A percentile compares a stretch with the other conserved stretches of the same genome.
Conservation (phyloP, 2,797 vertebrate genomes). For the Glossophaga mutica region DNA sequence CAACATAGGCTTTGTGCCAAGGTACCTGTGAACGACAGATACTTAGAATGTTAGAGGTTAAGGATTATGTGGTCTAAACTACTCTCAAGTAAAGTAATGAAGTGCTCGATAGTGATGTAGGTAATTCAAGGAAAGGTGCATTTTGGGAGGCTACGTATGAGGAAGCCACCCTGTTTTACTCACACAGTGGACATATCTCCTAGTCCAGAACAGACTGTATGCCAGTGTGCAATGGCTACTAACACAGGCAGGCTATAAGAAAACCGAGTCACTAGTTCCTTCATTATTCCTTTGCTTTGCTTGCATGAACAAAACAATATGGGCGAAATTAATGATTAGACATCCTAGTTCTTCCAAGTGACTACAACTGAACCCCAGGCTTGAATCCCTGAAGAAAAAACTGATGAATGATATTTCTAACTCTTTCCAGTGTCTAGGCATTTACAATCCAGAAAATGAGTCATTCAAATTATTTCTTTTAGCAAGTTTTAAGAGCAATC, state of each 20-base stretch:
- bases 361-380: not conserved
- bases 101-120: not conserved
- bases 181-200: not conserved
- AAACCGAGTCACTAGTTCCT: not conserved
- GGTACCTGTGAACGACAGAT: not conserved
- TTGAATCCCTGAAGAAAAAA: constrained; percentile 46
- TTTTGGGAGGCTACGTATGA: not conserved
- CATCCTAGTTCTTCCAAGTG: not conserved
- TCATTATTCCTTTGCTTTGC: not conserved
- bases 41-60: not conserved
- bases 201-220: not conserved
- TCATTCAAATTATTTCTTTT: constrained; percentile 54
- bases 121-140: not conserved
- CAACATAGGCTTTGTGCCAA: not conserved
- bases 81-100: not conserved
- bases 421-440: constrained; percentile 39
- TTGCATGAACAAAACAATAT: not conserved
- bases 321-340: constrained; percentile 49
- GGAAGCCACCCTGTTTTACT: not conserved
- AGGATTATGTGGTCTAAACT: not conserved
- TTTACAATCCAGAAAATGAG: constrained; percentile 25
- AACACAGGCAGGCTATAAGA: not conserved
- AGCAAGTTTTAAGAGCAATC: constrained; percentile 44
- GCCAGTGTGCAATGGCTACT: not conserved
- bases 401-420: constrained; percentile 45